phyloP scores from a whole-genome alignment of 2,797 vertebrate genomes.

The Phylloscopus collybita region DNA sequence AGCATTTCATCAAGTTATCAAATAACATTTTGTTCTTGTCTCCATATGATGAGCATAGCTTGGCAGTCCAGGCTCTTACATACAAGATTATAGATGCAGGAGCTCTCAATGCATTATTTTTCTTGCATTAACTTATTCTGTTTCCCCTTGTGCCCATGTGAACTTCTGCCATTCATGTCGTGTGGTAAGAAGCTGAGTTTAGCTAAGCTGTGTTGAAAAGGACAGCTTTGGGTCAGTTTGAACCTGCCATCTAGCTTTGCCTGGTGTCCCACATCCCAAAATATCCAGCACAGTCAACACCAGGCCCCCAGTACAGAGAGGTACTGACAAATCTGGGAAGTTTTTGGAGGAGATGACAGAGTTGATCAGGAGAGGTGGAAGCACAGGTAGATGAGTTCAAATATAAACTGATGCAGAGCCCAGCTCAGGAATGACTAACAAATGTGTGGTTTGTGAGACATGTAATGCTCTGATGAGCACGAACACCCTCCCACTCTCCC shows the following conservation, averaged over 20 bases:
- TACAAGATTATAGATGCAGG: not conserved
- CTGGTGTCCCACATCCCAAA: not conserved
- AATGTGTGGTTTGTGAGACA: slow-evolving; percentile 53
- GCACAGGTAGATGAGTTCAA: slow-evolving; percentile 10
- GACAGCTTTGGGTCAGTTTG: not conserved
- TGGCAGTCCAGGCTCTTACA: not conserved
- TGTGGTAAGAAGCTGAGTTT: not conserved
- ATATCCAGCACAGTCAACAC: not conserved
- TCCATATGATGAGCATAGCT: not conserved
- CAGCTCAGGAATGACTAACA: slow-evolving; percentile 48
- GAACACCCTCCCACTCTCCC: slow-evolving; percentile 57
- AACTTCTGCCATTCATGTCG: not conserved
- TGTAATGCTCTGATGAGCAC: not conserved
- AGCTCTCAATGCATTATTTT: not conserved
- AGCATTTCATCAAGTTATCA: not conserved
- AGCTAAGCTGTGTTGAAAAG: not conserved
- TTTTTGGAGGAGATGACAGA: not conserved
- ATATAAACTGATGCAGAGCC: not conserved
- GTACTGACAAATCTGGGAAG: not conserved
- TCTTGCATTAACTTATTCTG: not conserved
- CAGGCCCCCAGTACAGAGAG: not conserved
- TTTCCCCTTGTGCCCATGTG: not conserved
- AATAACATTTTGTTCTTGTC: not conserved
- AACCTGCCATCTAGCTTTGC: not conserved
- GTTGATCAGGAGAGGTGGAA: not conserved